These are phyloP conservation scores for Megalops cyprinoides DNA, from an alignment of 2,797 vertebrate genomes.

Conservation along the genomic window DNA sequence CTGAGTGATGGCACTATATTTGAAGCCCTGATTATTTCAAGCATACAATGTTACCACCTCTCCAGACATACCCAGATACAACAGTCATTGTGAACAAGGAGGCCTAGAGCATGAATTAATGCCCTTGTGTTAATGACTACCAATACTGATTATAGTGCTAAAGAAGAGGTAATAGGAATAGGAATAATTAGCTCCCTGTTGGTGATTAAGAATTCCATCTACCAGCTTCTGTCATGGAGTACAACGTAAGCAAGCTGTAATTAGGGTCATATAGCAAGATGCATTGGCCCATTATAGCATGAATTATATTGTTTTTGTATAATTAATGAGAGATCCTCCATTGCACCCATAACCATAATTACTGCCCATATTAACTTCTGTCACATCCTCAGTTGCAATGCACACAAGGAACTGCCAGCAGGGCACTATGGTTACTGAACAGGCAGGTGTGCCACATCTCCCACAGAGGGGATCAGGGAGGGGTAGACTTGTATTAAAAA, in stretches of 20 bases:
- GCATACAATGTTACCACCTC: neutral
- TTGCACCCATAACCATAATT: neutral
- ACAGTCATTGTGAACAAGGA: neutral
- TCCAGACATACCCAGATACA: neutral
- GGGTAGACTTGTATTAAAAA: too few species aligned
- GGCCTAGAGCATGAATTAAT: neutral
- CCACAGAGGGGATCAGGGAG: too few species aligned
- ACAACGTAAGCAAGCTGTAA: constrained; percentile 6
- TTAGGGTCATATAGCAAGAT: neutral
- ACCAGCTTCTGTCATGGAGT: neutral
- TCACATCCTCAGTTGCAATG: neutral
- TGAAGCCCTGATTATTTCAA: neutral
- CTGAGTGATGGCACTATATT: neutral
- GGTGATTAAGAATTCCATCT: neutral
- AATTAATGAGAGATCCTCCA: neutral
- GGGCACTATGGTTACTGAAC: neutral
- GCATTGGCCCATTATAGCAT: neutral
- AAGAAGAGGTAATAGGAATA: neutral
- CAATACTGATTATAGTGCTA: neutral
- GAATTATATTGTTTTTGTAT: neutral
- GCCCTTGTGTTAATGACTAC: neutral
- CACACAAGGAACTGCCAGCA: neutral
- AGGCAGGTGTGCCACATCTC: too few species aligned
- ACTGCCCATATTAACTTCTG: neutral
- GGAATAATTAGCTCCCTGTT: neutral